These are phyloP conservation scores for Caenorhabditis inopinata DNA, from an alignment of 1,140 invertebrate species.

Conservation along the genomic window DNA sequence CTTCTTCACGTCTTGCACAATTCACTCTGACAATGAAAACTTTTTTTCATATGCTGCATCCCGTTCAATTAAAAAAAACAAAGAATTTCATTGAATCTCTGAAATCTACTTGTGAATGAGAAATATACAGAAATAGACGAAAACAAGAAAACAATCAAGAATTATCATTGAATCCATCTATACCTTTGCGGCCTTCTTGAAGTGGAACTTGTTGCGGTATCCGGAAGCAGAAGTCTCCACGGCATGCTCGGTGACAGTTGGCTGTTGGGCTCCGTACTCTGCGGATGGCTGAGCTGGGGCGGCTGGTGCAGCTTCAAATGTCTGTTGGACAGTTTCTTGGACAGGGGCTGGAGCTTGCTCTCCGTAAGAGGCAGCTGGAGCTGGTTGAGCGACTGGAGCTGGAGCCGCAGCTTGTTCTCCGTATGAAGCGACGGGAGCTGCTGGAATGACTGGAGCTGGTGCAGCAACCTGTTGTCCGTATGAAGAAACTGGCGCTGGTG, in stretches of 20 bases:
- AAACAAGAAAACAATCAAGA: neutral
- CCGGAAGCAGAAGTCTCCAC: conserved; percentile 8
- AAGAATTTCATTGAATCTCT: conserved; percentile 6
- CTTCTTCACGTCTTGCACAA: too few relatives aligned
- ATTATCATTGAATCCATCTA: neutral
- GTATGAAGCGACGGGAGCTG: conserved; percentile 2
- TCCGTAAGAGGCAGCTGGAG: neutral
- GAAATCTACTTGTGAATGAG: neutral
- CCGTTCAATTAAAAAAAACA: neutral
- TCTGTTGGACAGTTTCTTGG: conserved; percentile 16
- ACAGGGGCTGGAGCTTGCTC: conserved; percentile 3
- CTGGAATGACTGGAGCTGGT: neutral
- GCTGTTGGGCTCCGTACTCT: conserved; percentile 23
- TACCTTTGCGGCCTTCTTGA: conserved; percentile 22
- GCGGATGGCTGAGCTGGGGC: conserved; percentile 21
- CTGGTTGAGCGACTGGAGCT: neutral
- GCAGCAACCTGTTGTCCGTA: neutral
- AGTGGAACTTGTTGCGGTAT: conserved; percentile 12
- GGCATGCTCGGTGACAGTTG: neutral
- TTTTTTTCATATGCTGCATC: too few relatives aligned
- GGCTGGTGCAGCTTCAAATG: conserved; percentile 6
- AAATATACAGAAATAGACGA: neutral
- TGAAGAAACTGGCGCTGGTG: neutral
- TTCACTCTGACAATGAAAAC: too few relatives aligned
- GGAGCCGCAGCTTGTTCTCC: neutral